Conservation (phyloP, 2,888 invertebrate species). For the Drosophila quasianomalipes region DNA sequence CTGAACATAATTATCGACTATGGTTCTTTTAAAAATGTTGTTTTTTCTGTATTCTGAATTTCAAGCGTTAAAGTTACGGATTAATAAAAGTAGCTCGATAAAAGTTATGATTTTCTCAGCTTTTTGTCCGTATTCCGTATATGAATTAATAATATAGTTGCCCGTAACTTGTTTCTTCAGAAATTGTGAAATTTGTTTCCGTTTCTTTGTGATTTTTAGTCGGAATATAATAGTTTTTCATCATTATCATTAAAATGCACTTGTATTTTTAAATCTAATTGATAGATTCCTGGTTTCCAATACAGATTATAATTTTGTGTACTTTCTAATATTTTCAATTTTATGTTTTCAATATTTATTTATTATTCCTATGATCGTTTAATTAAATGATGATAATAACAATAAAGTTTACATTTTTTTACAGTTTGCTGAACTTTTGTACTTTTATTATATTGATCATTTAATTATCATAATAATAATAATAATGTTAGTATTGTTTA, state of each 20-base stretch:
- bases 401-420: neutral
- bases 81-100: neutral
- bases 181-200: neutral
- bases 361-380: neutral
- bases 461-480: neutral
- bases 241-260: neutral
- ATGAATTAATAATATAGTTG: neutral
- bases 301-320: neutral
- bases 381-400: no score
- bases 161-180: rapidly evolving
- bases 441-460: neutral
- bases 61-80: neutral
- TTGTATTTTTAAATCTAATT: neutral
- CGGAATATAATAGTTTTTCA: neutral
- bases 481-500: neutral
- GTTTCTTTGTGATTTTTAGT: neutral
- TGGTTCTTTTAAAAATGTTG: neutral
- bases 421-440: neutral
- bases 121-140: neutral
- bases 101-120: neutral
- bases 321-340: neutral
- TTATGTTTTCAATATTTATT: neutral
- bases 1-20: neutral
- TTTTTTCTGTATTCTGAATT: no score
- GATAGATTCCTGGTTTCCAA: neutral